Conservation (phyloP, 1,140 invertebrate genomes). For the Penaeus indicus region DNA sequence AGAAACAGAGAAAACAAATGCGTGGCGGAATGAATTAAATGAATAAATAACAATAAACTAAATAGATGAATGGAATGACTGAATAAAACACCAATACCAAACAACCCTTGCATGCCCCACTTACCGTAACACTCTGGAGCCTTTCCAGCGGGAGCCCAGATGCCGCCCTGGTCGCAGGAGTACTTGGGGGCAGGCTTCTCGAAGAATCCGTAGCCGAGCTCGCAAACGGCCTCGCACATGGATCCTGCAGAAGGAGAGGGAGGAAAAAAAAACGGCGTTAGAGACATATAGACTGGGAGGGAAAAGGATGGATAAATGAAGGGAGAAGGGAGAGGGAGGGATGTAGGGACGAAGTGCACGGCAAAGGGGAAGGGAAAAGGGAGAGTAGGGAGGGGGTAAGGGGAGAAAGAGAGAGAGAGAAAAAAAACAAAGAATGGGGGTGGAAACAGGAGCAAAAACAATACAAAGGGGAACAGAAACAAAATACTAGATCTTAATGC, state of each 20-base stretch:
- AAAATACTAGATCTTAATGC: too few relatives aligned
- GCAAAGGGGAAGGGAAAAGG: background rate
- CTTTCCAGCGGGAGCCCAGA: slow-evolving; percentile 63
- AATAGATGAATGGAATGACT: background rate
- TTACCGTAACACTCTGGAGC: slow-evolving; percentile 67
- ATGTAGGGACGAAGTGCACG: background rate
- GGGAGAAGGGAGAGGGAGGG: background rate
- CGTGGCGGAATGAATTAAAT: background rate
- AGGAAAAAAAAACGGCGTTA: background rate
- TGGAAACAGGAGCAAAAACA: too few relatives aligned
- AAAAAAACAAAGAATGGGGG: too few relatives aligned
- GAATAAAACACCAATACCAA: background rate
- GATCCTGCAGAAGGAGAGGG: slow-evolving; percentile 45
- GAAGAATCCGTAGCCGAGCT: slow-evolving; percentile 66
- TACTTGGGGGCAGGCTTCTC: slow-evolving; percentile 66
- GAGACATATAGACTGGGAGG: background rate
- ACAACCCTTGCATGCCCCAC: background rate
- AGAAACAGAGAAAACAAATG: background rate
- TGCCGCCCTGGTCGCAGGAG: slow-evolving; percentile 65
- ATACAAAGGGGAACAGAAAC: too few relatives aligned
- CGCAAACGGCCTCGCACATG: slow-evolving; percentile 66
- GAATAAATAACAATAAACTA: background rate
- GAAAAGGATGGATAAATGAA: background rate
- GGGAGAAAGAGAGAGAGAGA: background rate
- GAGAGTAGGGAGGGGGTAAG: background rate